Conservation (phyloP, 2,888 invertebrate genomes). For the Acrobasis suavella region DNA sequence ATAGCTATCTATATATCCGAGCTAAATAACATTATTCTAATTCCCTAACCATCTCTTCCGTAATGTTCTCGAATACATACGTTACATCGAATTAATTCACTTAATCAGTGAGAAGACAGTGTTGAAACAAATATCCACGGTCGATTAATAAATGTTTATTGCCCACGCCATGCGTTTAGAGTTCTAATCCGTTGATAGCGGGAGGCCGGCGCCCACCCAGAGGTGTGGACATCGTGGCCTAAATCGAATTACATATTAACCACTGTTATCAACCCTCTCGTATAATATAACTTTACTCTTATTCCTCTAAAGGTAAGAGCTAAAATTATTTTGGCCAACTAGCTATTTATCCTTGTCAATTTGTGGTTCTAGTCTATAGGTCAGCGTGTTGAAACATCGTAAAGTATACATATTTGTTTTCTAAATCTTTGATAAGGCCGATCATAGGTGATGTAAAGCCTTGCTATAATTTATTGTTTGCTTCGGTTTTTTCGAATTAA, state of each 20-base stretch:
- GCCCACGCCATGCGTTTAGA: conserved; percentile 66
- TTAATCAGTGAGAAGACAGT: conserved; percentile 61
- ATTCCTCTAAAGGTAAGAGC: conserved; percentile 36
- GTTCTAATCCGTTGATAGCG: conserved; percentile 68
- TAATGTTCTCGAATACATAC: conserved; percentile 37
- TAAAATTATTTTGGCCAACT: conserved; percentile 37
- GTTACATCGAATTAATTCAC: conserved; percentile 55
- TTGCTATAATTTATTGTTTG: background rate
- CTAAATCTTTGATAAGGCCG: conserved; percentile 55
- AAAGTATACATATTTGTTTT: conserved; percentile 58
- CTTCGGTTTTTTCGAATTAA: conserved; percentile 10
- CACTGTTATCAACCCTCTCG: conserved; percentile 35
- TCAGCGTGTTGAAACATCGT: conserved; percentile 58
- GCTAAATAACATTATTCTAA: background rate
- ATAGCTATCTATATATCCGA: too few species aligned
- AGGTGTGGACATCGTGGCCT: conserved; percentile 72
- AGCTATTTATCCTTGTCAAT: conserved; percentile 35
- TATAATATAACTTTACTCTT: conserved; percentile 27
- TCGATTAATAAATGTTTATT: conserved; percentile 71
- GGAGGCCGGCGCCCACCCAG: conserved; percentile 76
- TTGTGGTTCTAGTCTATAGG: conserved; percentile 53
- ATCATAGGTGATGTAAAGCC: conserved; percentile 39
- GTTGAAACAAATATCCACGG: conserved; percentile 68
- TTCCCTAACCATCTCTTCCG: conserved; percentile 4
- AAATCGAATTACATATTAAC: conserved; percentile 71